Conservation (phyloP, 53 echinoderm and acorn worm species). For the Henricia sp. region DNA sequence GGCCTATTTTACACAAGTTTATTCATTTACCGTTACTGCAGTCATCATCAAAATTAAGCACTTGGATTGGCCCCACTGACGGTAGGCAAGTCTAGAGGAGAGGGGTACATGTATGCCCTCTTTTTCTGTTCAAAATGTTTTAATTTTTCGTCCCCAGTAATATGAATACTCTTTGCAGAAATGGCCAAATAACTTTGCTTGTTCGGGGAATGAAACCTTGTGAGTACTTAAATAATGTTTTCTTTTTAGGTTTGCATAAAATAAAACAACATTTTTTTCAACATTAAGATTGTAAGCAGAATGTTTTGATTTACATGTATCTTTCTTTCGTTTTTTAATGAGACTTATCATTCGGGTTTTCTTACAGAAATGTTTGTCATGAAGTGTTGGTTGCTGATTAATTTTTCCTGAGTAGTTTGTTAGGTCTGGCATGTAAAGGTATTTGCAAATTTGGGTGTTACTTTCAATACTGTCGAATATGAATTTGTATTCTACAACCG, state of each 20-base stretch:
- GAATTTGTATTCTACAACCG: slow-evolving; percentile 27
- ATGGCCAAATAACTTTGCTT: slow-evolving; percentile 5
- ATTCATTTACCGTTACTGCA: too few species aligned
- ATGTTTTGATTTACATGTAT: background rate
- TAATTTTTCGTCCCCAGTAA: slow-evolving; percentile 21
- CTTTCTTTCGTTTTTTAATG: slow-evolving; percentile 25
- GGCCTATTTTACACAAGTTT: too few species aligned
- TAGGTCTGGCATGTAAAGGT: background rate
- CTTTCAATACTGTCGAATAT: slow-evolving; percentile 17
- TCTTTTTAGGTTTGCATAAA: slow-evolving; percentile 31
- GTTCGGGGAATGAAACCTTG: slow-evolving; percentile 6
- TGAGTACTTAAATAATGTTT: background rate
- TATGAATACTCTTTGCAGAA: slow-evolving; percentile 19
- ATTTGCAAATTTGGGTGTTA: background rate
- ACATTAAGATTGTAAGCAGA: slow-evolving; percentile 1
- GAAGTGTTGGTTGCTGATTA: slow-evolving; percentile 15
- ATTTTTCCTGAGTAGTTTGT: background rate
- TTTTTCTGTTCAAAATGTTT: too few species aligned
- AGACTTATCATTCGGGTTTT: slow-evolving; percentile 12
- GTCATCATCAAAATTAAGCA: too few species aligned
- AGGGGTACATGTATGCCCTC: too few species aligned
- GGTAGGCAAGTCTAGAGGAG: too few species aligned
- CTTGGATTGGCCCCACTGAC: too few species aligned
- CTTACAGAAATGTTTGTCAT: too few species aligned
- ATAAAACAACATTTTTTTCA: slow-evolving; percentile 32